These are phyloP conservation scores for Drosophila mauritiana DNA, from an alignment of 1,140 invertebrate genomes.

Conservation along the genomic window DNA sequence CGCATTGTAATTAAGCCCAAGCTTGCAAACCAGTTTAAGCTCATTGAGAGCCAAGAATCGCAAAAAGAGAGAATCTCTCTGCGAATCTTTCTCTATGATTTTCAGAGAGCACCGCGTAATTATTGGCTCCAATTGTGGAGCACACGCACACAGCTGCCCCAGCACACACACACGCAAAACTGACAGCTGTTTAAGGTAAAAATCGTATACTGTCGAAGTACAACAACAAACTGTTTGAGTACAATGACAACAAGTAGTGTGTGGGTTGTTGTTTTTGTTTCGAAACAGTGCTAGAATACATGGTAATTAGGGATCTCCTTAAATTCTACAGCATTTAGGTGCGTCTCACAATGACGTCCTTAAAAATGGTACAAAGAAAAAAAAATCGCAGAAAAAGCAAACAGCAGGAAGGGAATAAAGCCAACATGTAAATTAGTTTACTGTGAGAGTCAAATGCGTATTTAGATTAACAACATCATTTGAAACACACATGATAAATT, in stretches of 20 bases:
- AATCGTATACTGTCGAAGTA: constrained; percentile 39
- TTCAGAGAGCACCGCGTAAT: constrained; percentile 34
- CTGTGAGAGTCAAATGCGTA: not conserved
- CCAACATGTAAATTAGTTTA: not conserved
- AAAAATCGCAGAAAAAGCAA: not conserved
- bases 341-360: constrained; percentile 15
- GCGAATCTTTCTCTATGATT: not conserved
- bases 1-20: constrained; percentile 77
- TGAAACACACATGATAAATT: too few relatives aligned
- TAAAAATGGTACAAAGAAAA: not conserved
- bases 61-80: constrained; percentile 9
- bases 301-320: constrained; percentile 10
- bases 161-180: constrained; percentile 35
- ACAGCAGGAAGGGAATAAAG: not conserved
- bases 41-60: constrained; percentile 21
- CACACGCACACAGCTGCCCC: constrained; percentile 24
- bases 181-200: constrained; percentile 80
- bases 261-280: constrained; percentile 6
- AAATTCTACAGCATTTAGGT: constrained; percentile 5
- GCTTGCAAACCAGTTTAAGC: constrained; percentile 73
- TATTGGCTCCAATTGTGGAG: constrained; percentile 61
- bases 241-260: constrained; percentile 65
- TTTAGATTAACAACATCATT: not conserved
- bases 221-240: constrained; percentile 41
- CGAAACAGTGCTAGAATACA: not conserved